These are phyloP conservation scores for Drosophila pectinifera DNA, from an alignment of 1,140 invertebrate genomes.

Conservation along the genomic window DNA sequence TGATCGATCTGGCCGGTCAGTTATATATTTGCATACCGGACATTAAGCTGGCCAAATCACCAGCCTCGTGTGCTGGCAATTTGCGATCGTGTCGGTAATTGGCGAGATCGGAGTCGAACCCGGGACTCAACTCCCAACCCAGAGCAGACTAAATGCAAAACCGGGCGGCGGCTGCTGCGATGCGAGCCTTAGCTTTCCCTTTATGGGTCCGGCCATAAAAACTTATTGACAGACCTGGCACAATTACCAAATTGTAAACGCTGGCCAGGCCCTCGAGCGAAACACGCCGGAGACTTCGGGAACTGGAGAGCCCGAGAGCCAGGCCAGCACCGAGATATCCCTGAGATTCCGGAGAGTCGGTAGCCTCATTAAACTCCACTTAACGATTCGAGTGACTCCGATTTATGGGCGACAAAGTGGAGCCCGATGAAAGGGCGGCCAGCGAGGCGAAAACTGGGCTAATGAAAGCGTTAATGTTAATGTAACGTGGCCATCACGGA, in stretches of 20 bases:
- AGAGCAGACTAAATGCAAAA: slow-evolving; percentile 29
- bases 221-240: slow-evolving; percentile 74
- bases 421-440: slow-evolving; percentile 60
- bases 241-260: slow-evolving; percentile 76
- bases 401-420: slow-evolving; percentile 71
- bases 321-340: slow-evolving; percentile 1
- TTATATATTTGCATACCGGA: slow-evolving; percentile 59
- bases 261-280: slow-evolving; percentile 58
- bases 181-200: slow-evolving; percentile 60
- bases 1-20: slow-evolving; percentile 21
- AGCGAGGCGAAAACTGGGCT: slow-evolving; percentile 67
- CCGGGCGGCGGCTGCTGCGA: slow-evolving; percentile 1
- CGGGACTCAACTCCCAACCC: slow-evolving; percentile 12
- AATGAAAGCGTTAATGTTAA: slow-evolving; percentile 80
- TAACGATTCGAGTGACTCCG: slow-evolving; percentile 65
- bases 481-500: slow-evolving; percentile 32
- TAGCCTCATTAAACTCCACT: slow-evolving; percentile 72
- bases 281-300: slow-evolving; percentile 46
- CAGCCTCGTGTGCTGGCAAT: slow-evolving; percentile 44
- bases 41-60: slow-evolving; percentile 60
- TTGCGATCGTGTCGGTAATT: slow-evolving; percentile 76
- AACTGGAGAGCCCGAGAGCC: not conserved
- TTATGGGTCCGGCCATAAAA: slow-evolving; percentile 58
- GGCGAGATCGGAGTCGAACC: slow-evolving; percentile 22
- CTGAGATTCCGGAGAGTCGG: slow-evolving; percentile 13